Evolutionary conservation across 1,140 invertebrate species (phyloP), one percentile per base, ranked within the genome.

Genomic region (Drosophila arizonae): DNA sequence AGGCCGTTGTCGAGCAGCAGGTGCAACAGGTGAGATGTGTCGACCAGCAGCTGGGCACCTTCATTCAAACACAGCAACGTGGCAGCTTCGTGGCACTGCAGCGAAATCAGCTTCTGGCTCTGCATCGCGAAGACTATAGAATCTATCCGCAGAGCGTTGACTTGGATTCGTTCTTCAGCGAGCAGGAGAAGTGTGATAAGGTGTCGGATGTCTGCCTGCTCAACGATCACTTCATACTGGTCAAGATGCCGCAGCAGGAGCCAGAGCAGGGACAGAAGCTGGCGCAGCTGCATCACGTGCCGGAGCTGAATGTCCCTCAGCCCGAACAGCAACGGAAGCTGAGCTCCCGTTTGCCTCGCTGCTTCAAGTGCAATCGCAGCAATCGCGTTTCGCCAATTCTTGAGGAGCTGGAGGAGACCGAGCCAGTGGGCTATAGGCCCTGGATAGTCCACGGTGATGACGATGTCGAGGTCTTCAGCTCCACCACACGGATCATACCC

Each of bases 211-310:
- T 91, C 11, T 91, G 90, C 51, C 64, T 91, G 48, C 76, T 91
- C 17, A 91, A 91, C 66, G 90, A 91, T 75, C 86, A 91, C 66
- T 91, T 79, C 21, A 91, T 91, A 39, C 72, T 91, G 68, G 90
- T 91, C 11, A 90, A 91, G 77, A 90, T 90, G 77, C 90, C 90
- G 10, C 17, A 52, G 5, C 10, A 43, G 17, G 15, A 64, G 21
- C 15, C 8, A 21, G 2, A n/a, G 24, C 9, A 71, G 21, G 4
- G 4, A n/a, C 36, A 62, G 9, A n/a, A 54, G 33, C 33, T 10
- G 15, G 2, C 10, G 24, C 9, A 65, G 21, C 8, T 4, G 36
- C 28, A 30, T 1, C 55, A 39, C 9, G 5, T n/a, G 8, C n/a
- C 60, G 11, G 17, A 39, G 33, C 33, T 33, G 8, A 33, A 33